phyloP scores from a whole-genome alignment of 1,140 invertebrate species.

The Dufourea novaeangliae region DNA sequence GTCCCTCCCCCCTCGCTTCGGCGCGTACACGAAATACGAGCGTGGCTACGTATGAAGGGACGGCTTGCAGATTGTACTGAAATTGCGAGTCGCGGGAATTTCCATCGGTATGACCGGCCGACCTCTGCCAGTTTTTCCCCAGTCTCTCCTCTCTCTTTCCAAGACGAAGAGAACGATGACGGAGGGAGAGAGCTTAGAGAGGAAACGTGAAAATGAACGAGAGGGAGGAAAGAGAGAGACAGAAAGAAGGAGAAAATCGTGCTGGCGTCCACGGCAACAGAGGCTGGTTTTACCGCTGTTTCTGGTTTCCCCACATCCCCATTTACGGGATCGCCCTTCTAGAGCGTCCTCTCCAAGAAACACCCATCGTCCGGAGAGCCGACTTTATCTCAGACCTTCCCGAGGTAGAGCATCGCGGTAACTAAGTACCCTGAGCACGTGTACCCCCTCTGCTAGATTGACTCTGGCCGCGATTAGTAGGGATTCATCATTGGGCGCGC shows the following conservation, averaged over 20 bases:
- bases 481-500: conserved; percentile 50
- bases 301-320: conserved; percentile 62
- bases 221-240: neutral
- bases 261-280: conserved; percentile 54
- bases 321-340: conserved; percentile 58
- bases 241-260: neutral
- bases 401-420: conserved; percentile 49
- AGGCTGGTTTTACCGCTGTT: conserved; percentile 52
- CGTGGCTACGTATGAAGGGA: neutral
- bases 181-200: neutral
- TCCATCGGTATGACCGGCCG: conserved; percentile 61
- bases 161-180: neutral
- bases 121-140: conserved; percentile 54
- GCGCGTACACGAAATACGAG: conserved; percentile 10
- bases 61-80: conserved; percentile 67
- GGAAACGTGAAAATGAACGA: conserved; percentile 16
- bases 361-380: conserved; percentile 1
- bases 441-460: conserved; percentile 62
- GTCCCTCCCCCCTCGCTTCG: conserved; percentile 4
- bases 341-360: conserved; percentile 30
- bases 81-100: conserved; percentile 67
- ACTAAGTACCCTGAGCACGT: conserved; percentile 53
- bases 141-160: neutral
- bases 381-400: conserved; percentile 67
- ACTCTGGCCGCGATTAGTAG: conserved; percentile 40